These are phyloP conservation scores for Gallinago solitaria DNA, from an alignment of 2,797 vertebrate genomes.

Conservation along the genomic window DNA sequence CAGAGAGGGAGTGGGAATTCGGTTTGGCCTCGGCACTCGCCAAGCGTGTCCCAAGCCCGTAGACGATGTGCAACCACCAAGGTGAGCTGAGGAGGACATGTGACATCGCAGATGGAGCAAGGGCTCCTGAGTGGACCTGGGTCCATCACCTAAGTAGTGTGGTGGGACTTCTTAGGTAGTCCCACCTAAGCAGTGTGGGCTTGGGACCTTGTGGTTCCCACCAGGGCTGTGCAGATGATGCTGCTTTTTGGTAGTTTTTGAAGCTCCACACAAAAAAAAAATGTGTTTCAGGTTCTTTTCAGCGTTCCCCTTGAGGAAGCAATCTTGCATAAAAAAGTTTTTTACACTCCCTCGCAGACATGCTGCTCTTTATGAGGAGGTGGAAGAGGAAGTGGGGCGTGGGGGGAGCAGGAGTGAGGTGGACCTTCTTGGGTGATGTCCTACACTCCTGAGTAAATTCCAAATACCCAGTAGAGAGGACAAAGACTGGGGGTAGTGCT, in stretches of 20 bases:
- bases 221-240: not conserved
- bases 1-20: conserved; percentile 39
- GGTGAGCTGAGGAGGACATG: not conserved
- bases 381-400: not conserved
- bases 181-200: not conserved
- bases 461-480: not conserved
- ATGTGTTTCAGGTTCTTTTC: not conserved
- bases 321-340: not conserved
- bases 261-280: not conserved
- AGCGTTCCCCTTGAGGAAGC: not conserved
- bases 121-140: not conserved
- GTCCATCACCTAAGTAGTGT: not conserved
- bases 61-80: not conserved
- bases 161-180: too few relatives aligned
- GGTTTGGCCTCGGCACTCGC: not conserved
- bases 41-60: not conserved
- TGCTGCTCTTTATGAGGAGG: not conserved
- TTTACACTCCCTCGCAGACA: not conserved
- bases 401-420: not conserved
- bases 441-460: not conserved
- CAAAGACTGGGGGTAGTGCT: not conserved
- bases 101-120: not conserved
- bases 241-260: not conserved
- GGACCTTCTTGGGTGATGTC: not conserved
- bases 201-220: not conserved